Evolutionary conservation across 2,888 invertebrate species (phyloP).

Genomic region (Rhopalosiphum nymphaeae): DNA sequence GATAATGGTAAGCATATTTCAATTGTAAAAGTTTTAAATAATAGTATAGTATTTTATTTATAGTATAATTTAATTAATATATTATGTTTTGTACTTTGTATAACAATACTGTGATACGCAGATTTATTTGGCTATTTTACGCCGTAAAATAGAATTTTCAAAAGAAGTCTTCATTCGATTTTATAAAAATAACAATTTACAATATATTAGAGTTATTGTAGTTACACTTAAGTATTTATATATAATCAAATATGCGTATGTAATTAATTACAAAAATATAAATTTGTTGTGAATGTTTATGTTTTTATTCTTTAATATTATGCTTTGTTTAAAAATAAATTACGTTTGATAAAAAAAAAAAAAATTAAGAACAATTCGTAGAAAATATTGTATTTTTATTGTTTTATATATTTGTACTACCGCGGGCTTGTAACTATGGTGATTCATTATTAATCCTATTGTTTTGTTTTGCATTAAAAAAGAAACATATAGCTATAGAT

Average conservation of each 20-base stretch:
- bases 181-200: neutral
- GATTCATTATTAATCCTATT: neutral
- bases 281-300: neutral
- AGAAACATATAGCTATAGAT: neutral
- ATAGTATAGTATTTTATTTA: neutral
- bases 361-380: neutral
- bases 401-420: neutral
- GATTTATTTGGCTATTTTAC: neutral
- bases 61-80: neutral
- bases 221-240: neutral
- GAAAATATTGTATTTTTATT: slow-evolving; percentile 12
- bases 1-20: neutral
- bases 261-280: neutral
- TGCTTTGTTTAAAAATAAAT: slow-evolving; percentile 11
- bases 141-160: neutral
- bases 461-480: neutral
- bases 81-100: neutral
- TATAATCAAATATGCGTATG: neutral
- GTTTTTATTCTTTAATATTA: neutral
- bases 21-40: neutral
- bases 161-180: neutral
- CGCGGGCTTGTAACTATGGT: neutral
- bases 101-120: neutral
- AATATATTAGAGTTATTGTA: neutral
- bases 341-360: neutral